Evolutionary conservation across 2,888 invertebrate species (phyloP), one percentile per base, ranked within the genome.

Genomic region (Parascotia fuliginaria): DNA sequence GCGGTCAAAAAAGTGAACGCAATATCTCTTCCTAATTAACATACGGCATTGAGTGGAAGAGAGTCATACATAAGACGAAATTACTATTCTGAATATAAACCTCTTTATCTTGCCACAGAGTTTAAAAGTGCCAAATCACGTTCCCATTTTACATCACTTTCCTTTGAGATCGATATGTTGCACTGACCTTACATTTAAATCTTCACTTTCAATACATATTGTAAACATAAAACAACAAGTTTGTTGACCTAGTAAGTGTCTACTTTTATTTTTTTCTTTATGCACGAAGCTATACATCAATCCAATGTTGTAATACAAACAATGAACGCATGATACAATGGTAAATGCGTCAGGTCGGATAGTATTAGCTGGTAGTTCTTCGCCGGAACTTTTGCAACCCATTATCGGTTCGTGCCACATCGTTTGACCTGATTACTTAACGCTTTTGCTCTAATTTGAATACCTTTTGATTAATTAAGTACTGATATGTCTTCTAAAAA

Each of bases 361-460:
- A 54, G 69, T 68, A 79, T 78, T 82, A 79, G 59, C 72, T 43
- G 58, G 55, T 66, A 70, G 76, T 65, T 55, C 62, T 60, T 64
- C 58, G 64, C 74, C 86, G 87, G 87, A 89, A 85, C 86, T 90
- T 79, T 85, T 83, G 89, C 83, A 88, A 89, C 77, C 61, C 27
- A 56, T 53, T 62, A 65, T 65, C 51, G 52, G 62, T 59, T 73
- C 75, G 72, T 70, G 63, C 46, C 46, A 42, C 66, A 68, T 65
- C 61, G 63, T 56, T 70, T 64, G 68, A 65, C 71, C 69, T 59
- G 70, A 77, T 82, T 82, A 69, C 77, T 64, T 64, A 64, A 75
- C 55, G 45, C 22, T 31, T 24, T 50, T 42, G 48, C 42, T 45
- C 59, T 56, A 50, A 62, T 68, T 57, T 38, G 33, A 14, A 39